A percentile compares a stretch with the other conserved stretches of the same genome.
Conservation (phyloP, 2,797 vertebrate genomes). For the Gadopsis bispinosus region DNA sequence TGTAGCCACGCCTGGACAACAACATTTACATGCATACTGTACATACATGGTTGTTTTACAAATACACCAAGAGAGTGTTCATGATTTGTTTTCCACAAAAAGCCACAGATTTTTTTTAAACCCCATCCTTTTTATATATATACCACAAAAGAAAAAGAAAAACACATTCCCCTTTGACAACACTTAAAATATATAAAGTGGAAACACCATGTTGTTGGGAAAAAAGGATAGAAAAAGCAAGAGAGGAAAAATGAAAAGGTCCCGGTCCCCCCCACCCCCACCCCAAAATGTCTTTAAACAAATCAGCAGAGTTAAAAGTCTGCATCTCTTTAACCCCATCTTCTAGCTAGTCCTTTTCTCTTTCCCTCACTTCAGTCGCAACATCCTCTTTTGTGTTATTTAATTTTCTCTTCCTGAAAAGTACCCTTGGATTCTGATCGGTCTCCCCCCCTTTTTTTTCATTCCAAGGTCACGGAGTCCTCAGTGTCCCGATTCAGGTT, state of each 20-base stretch:
- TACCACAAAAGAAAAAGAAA: slow-evolving; percentile 83
- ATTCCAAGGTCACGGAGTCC: slow-evolving; percentile 69
- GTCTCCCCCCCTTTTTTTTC: slow-evolving; percentile 39
- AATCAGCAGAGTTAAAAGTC: slow-evolving; percentile 90
- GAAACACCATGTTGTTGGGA: slow-evolving; percentile 94
- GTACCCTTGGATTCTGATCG: slow-evolving; percentile 59
- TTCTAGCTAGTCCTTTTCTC: slow-evolving; percentile 84
- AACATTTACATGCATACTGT: slow-evolving; percentile 98
- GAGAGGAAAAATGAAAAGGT: slow-evolving; percentile 89
- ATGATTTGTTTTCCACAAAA: slow-evolving; percentile 95
- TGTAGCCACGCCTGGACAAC: slow-evolving; percentile 96
- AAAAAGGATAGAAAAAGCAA: slow-evolving; percentile 88
- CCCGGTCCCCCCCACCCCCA: slow-evolving; percentile 89
- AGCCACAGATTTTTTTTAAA: slow-evolving; percentile 90
- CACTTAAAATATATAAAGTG: slow-evolving; percentile 99
- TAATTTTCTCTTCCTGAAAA: slow-evolving; percentile 59
- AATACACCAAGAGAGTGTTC: slow-evolving; percentile 98
- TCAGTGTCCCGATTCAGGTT: slow-evolving; percentile 66
- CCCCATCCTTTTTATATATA: slow-evolving; percentile 66
- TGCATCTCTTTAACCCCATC: slow-evolving; percentile 91
- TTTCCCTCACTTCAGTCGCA: slow-evolving; percentile 79
- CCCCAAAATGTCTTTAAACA: slow-evolving; percentile 84
- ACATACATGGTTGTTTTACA: slow-evolving; percentile 99
- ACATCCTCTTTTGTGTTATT: slow-evolving; percentile 72
- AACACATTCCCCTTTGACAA: slow-evolving; percentile 96